phyloP scores from a whole-genome alignment of 2,888 invertebrate genomes.

The Eudasyphora cyanicolor region DNA sequence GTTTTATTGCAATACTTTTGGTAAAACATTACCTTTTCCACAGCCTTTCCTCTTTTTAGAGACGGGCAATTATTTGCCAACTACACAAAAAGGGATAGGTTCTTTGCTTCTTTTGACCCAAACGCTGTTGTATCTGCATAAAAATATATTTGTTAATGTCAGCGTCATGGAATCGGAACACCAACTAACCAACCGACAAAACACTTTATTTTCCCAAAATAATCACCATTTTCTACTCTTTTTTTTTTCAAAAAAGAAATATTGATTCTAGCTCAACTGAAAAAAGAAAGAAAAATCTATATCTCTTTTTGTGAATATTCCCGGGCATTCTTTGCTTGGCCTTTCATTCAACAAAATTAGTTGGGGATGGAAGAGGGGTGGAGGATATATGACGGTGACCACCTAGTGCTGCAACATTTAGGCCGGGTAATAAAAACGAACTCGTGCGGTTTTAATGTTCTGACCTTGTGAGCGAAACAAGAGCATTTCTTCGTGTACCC shows the following conservation, averaged over 20 bases:
- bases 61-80: not conserved
- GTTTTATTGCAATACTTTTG: not conserved
- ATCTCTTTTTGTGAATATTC: not conserved
- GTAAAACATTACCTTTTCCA: not conserved
- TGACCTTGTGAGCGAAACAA: slow-evolving; percentile 20
- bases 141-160: not conserved
- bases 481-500: not conserved
- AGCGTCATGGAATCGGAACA: not conserved
- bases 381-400: slow-evolving; percentile 4
- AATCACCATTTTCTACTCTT: not conserved
- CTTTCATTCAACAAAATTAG: too few species aligned
- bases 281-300: slow-evolving; percentile 21
- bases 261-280: slow-evolving; percentile 15
- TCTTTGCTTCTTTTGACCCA: not conserved
- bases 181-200: not conserved
- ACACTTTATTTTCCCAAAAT: not conserved
- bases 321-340: not conserved
- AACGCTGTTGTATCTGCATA: not conserved
- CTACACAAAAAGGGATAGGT: not conserved
- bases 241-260: not conserved
- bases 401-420: slow-evolving; percentile 44
- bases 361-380: not conserved
- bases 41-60: not conserved
- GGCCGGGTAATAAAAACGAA: slow-evolving; percentile 55
- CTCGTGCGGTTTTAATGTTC: slow-evolving; percentile 53